Evolutionary conservation across 2,113 vertebrate species (phyloP).

Genomic region (Eolophus roseicapilla): DNA sequence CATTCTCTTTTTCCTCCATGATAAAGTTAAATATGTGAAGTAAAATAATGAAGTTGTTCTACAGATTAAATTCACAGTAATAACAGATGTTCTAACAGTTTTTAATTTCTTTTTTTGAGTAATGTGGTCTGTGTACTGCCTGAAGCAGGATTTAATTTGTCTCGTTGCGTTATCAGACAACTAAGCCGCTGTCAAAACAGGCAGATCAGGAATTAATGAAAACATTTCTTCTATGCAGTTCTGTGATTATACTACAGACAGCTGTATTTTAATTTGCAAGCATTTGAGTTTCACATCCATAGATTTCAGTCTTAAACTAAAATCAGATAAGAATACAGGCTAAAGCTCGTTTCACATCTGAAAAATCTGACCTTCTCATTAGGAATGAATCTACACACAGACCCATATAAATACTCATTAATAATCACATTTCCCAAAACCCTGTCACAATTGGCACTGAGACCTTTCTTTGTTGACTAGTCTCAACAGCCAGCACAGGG

Average conservation of each 20-base stretch:
- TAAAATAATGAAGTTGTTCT: constrained; percentile 54
- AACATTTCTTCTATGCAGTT: constrained; percentile 19
- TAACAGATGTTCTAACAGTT: constrained; percentile 63
- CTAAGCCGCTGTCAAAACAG: constrained; percentile 60
- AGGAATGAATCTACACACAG: not conserved
- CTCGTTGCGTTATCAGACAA: constrained; percentile 49
- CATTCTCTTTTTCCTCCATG: not conserved
- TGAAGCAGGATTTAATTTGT: constrained; percentile 66
- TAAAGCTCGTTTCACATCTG: constrained; percentile 9
- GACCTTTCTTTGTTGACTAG: not conserved
- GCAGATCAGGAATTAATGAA: constrained; percentile 55
- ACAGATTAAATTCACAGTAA: constrained; percentile 39
- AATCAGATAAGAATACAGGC: not conserved
- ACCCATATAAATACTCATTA: not conserved
- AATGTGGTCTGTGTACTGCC: constrained; percentile 50
- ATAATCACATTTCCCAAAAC: not conserved
- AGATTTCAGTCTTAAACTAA: not conserved
- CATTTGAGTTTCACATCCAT: not conserved
- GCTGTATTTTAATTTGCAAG: constrained; percentile 38
- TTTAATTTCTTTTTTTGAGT: constrained; percentile 59
- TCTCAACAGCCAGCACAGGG: not conserved
- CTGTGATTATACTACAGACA: constrained; percentile 30
- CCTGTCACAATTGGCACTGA: not conserved
- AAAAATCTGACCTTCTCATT: constrained; percentile 6
- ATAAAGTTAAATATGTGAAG: constrained; percentile 24